Conservation (phyloP, 2,888 invertebrate genomes). For the Drosophila picticornis region DNA sequence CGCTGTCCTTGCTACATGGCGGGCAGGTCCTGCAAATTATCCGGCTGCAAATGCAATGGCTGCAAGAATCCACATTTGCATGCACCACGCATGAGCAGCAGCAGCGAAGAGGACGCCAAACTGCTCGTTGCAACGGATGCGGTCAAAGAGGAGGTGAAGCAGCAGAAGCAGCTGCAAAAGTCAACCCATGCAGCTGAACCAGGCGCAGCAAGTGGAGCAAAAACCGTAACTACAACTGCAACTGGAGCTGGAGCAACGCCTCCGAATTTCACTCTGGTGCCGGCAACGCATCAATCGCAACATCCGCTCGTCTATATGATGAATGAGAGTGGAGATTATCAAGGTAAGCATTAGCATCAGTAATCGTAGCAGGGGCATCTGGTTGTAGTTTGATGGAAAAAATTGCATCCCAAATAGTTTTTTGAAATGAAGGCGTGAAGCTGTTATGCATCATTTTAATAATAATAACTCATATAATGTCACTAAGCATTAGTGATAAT, state of each 20-base stretch:
- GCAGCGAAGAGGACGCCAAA: conserved; percentile 29
- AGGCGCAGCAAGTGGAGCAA: conserved; percentile 16
- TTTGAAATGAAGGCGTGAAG: too few species aligned
- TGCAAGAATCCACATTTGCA: conserved; percentile 94
- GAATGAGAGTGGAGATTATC: conserved; percentile 82
- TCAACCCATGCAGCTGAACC: background rate
- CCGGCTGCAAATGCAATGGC: conserved; percentile 95
- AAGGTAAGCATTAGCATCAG: conserved; percentile 66
- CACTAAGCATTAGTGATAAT: background rate
- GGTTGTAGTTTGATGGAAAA: background rate
- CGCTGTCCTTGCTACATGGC: conserved; percentile 97
- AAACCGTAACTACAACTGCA: conserved; percentile 1
- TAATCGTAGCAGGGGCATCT: background rate
- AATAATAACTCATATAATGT: too few species aligned
- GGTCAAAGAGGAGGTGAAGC: background rate
- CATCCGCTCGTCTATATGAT: conserved; percentile 82
- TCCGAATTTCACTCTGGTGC: conserved; percentile 36
- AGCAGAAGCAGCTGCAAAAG: background rate
- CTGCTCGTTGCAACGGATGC: conserved; percentile 15
- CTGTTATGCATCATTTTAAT: too few species aligned
- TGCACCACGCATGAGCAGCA: conserved; percentile 90
- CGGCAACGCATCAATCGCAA: conserved; percentile 69
- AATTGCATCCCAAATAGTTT: too few species aligned
- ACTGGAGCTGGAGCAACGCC: background rate
- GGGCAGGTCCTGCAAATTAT: conserved; percentile 91